Percentiles rank a stretch among this genome's conserved stretches.
Conservation (phyloP, 2,113 vertebrate species). For the Sebastes schlegelii region DNA sequence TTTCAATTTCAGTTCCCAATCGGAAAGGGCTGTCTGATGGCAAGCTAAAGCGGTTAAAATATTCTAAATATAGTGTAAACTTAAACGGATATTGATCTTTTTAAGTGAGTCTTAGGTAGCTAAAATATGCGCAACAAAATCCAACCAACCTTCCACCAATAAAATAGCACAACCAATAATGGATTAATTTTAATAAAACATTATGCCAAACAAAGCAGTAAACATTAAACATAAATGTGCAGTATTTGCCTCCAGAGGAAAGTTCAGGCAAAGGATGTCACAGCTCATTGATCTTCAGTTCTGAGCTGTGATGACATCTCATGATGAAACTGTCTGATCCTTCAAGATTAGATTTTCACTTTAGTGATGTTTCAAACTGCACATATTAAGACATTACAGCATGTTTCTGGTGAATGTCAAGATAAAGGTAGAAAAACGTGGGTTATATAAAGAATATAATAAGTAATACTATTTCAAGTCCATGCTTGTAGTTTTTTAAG, state of each 20-base stretch:
- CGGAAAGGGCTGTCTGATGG: too few species aligned
- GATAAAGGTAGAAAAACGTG: background rate
- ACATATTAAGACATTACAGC: background rate
- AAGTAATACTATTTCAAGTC: background rate
- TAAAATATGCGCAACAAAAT: background rate
- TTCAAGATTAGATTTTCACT: slow-evolving; percentile 21
- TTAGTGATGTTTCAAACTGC: background rate
- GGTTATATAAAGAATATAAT: background rate
- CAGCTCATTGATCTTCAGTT: slow-evolving; percentile 29
- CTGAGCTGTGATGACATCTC: slow-evolving; percentile 26
- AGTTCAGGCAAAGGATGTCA: slow-evolving; percentile 25
- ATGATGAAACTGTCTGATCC: slow-evolving; percentile 35
- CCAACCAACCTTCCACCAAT: background rate
- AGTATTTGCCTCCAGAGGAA: background rate
- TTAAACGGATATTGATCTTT: too few species aligned
- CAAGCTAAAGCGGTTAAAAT: too few species aligned
- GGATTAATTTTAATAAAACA: background rate
- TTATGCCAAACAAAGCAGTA: background rate
- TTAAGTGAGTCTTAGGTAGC: too few species aligned
- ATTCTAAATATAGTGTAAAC: too few species aligned
- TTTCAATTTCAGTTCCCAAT: too few species aligned
- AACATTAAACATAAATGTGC: background rate
- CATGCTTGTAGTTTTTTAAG: background rate
- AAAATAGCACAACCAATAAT: background rate
- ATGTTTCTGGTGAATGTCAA: background rate